Evolutionary conservation across 2,113 vertebrate genomes (phyloP), one percentile per base, ranked within the genome.

Genomic region (Otus sunia): DNA sequence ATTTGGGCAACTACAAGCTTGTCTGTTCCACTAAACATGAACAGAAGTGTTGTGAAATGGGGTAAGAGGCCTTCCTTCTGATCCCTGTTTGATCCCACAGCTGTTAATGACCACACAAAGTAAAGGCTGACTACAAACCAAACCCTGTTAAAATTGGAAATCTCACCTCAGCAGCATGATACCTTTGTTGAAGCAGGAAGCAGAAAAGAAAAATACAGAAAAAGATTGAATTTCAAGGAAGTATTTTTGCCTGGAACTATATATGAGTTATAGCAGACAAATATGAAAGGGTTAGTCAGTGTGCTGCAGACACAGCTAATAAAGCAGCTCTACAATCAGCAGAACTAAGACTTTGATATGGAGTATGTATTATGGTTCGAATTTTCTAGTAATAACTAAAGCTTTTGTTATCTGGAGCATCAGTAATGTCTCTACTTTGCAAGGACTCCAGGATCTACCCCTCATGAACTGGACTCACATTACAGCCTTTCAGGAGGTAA

Each of bases 311-410:
- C 20, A 41, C 5, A 58, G 34, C 21, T 82, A 53, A 52, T 69
- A 58, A 58, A 56, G 7, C 47, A 89, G 22, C 12, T 71, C 19
- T 72, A 17, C 32, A 63, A 9, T 63, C 29, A 63, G 7, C 15
- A 69, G 45, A 91, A 56, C 15, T 86, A 49, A 68, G 11, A 16
- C 79, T 82, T 90, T 7, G 3, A 14, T 20, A 29, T 6, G 29
- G 58, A 63, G 8, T 52, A 12, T n/a, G 5, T 30, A 7, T 26
- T 73, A 14, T 68, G 12, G 30, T 36, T 91, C 0, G 0, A 11
- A 49, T 69, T 66, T 86, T 78, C 43, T 53, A 8, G 14, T 53
- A 49, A 39, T 5, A 63, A 4, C 6, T n/a, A 21, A 56, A 92
- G 17, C 1, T 15, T 27, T 12, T 84, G 27, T 30, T 66, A 8